These are phyloP conservation scores for Climacteris rufus DNA, from an alignment of 2,113 vertebrate species.

Conservation along the genomic window DNA sequence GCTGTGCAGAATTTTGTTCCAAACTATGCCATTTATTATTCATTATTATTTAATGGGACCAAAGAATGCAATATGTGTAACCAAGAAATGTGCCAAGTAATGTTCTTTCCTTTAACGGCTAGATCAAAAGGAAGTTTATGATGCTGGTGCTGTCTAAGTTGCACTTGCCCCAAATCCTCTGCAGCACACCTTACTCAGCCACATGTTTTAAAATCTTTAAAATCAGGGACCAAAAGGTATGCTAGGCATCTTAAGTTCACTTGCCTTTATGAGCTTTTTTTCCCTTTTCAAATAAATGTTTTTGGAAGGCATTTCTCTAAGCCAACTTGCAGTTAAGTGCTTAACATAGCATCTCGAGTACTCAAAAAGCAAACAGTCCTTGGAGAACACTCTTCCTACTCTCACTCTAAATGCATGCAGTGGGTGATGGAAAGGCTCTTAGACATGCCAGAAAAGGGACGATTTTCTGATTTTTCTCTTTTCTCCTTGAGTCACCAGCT, in stretches of 20 bases:
- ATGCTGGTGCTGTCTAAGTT: slow-evolving; percentile 15
- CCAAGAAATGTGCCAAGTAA: slow-evolving; percentile 61
- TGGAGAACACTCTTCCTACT: slow-evolving; percentile 34
- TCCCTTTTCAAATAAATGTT: background rate
- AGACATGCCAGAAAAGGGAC: background rate
- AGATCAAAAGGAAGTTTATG: slow-evolving; percentile 48
- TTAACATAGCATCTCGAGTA: slow-evolving; percentile 40
- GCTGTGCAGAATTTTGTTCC: slow-evolving; percentile 36
- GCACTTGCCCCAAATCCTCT: slow-evolving; percentile 30
- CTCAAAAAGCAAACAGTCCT: slow-evolving; percentile 46
- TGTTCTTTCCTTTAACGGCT: slow-evolving; percentile 55
- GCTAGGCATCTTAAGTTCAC: background rate
- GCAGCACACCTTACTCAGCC: background rate
- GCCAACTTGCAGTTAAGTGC: slow-evolving; percentile 27
- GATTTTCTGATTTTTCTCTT: slow-evolving; percentile 15
- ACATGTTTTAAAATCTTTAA: background rate
- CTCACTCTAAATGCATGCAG: background rate
- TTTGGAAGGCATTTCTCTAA: slow-evolving; percentile 36
- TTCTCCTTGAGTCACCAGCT: slow-evolving; percentile 5
- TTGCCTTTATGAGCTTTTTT: background rate
- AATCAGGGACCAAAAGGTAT: background rate
- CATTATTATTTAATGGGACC: slow-evolving; percentile 65
- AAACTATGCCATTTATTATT: slow-evolving; percentile 54
- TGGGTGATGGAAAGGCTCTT: slow-evolving; percentile 31
- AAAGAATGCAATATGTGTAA: slow-evolving; percentile 59